These are phyloP conservation scores for Ophiodon elongatus DNA, from an alignment of 2,113 vertebrate genomes.

Conservation along the genomic window DNA sequence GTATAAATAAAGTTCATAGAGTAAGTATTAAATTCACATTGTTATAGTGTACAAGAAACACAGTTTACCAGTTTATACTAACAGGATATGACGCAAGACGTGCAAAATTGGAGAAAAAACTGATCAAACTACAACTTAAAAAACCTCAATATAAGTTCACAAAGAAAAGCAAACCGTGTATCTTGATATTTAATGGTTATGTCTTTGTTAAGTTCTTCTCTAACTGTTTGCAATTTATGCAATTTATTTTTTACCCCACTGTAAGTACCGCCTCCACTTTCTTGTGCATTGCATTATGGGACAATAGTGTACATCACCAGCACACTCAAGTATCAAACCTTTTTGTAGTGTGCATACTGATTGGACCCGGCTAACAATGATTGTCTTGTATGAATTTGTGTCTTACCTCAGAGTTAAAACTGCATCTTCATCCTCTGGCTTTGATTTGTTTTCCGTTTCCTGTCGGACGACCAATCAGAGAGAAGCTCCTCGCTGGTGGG, in stretches of 20 bases:
- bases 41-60: background rate
- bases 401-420: slow-evolving; percentile 38
- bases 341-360: background rate
- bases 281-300: background rate
- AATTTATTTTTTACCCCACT: no score
- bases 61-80: no score
- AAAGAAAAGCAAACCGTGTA: background rate
- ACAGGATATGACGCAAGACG: background rate
- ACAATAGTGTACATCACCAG: background rate
- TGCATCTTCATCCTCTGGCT: background rate
- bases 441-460: background rate
- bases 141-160: background rate
- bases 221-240: background rate
- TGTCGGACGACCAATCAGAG: slow-evolving; percentile 46
- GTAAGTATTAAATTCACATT: no score
- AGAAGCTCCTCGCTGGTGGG: background rate
- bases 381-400: background rate
- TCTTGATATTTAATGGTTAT: background rate
- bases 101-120: background rate
- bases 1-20: background rate
- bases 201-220: background rate
- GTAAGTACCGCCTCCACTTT: no score
- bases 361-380: background rate
- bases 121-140: background rate
- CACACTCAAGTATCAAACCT: background rate